phyloP scores from a whole-genome alignment of 2,888 invertebrate genomes.

The Drosophila neonasuta region DNA sequence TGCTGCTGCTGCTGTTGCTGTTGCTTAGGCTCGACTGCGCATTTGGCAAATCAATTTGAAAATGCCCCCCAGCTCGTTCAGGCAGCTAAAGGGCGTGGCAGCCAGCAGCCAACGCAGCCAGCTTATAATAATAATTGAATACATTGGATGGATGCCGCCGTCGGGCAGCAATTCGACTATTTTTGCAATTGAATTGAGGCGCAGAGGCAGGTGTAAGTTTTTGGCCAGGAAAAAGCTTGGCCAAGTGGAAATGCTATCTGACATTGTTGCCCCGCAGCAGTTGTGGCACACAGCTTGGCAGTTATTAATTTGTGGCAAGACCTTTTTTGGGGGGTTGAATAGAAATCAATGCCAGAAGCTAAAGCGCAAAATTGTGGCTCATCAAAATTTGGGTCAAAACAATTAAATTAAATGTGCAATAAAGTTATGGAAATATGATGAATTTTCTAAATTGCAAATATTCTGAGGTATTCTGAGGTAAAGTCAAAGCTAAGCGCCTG shows the following conservation, averaged over 20 bases:
- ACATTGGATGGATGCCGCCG: constrained; percentile 41
- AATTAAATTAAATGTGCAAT: constrained; percentile 10
- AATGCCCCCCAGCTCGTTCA: constrained; percentile 22
- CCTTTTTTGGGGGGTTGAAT: neutral
- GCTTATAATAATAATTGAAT: constrained; percentile 76
- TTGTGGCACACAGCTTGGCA: constrained; percentile 14
- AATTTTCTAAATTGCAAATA: neutral
- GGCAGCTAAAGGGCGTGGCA: constrained; percentile 44
- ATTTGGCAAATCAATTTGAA: constrained; percentile 70
- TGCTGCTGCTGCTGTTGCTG: constrained; percentile 15
- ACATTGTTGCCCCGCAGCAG: constrained; percentile 32
- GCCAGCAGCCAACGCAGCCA: constrained; percentile 21
- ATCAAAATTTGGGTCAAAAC: constrained; percentile 8
- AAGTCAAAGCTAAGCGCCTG: neutral
- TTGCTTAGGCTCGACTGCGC: constrained; percentile 46
- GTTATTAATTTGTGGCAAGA: constrained; percentile 40
- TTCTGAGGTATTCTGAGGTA: neutral
- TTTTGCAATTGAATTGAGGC: constrained; percentile 61
- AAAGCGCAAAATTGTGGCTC: constrained; percentile 6
- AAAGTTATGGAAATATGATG: neutral
- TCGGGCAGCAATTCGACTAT: constrained; percentile 48
- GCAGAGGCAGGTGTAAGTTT: constrained; percentile 58
- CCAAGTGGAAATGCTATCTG: constrained; percentile 59
- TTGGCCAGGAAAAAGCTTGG: constrained; percentile 19
- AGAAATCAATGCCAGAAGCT: constrained; percentile 24